phyloP scores from a whole-genome alignment of 1,140 invertebrate genomes.

The Temnothorax curvispinosus region DNA sequence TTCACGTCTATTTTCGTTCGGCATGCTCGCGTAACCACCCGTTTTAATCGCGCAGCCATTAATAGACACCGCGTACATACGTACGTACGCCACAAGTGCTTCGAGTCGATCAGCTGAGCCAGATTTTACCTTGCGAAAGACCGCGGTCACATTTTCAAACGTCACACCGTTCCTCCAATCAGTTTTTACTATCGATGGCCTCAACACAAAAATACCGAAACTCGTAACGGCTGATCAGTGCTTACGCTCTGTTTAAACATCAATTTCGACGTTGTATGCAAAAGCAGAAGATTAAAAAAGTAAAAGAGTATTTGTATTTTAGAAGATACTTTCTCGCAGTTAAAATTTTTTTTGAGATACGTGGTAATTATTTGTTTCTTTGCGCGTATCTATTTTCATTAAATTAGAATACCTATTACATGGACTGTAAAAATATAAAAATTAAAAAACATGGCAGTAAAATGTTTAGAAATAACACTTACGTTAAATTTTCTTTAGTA shows the following conservation, averaged over 20 bases:
- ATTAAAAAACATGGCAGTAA: background rate
- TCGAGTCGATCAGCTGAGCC: slow-evolving; percentile 69
- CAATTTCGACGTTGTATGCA: background rate
- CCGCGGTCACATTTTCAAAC: slow-evolving; percentile 26
- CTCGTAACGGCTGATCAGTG: background rate
- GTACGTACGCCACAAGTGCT: slow-evolving; percentile 40
- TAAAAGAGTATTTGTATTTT: background rate
- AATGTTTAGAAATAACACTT: background rate
- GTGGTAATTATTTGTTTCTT: background rate
- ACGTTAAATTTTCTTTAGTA: background rate
- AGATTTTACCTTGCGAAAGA: slow-evolving; percentile 44
- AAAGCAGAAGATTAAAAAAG: background rate
- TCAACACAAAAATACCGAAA: slow-evolving; percentile 36
- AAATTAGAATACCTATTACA: no score
- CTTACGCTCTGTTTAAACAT: background rate
- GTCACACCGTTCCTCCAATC: background rate
- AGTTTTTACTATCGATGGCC: background rate
- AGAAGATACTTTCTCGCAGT: background rate
- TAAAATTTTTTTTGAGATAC: background rate
- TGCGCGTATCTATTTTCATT: background rate
- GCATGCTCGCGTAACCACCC: slow-evolving; percentile 78
- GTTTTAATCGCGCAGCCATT: slow-evolving; percentile 75
- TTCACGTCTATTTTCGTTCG: slow-evolving; percentile 76
- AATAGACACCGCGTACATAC: slow-evolving; percentile 69
- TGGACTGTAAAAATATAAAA: background rate